Evolutionary conservation across 2,888 invertebrate species (phyloP), one percentile per base, ranked within the genome.

Genomic region (Apomyelois bistriatella): DNA sequence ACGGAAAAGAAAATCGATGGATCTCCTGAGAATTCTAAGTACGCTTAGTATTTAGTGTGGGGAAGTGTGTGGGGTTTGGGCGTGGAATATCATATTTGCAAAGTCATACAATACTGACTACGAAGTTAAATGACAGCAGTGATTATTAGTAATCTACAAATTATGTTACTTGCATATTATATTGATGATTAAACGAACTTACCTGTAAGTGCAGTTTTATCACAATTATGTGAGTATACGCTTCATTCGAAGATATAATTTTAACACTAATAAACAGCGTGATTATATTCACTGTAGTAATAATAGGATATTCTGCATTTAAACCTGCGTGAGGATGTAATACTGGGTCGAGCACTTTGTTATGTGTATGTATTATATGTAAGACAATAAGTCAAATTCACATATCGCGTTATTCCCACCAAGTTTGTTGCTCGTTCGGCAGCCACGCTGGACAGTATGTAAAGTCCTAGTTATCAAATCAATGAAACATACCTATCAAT

Each of bases 351-450:
- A 85, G 79, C 81, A 84, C 80, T 79, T 66, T 68, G 37, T 52
- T 65, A 56, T 71, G 71, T 67, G 72, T 84, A 80, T 85, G 85
- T 72, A 82, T 82, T 79, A 72, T 66, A 66, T 76, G 65, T 85
- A 85, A 79, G 85, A 82, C 85, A 83, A 83, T 86, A 86, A 83
- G 85, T 85, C 79, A 76, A 76, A 76, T 76, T 76, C 74, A 88
- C 89, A 89, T 87, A 87, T 88, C 85, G 79, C 68, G 70, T 79
- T 73, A 70, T 73, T 76, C 85, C 84, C 83, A 84, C 81, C 83
- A 79, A 61, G 69, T 73, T 70, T 68, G 61, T 65, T 68, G 73
- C 68, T 68, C 65, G 64, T 64, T 68, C 66, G 70, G 68, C 70
- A 69, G 67, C 16, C 16, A 40, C 70, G 72, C 71, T 46, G 65